These are phyloP conservation scores for Falco naumanni DNA, from an alignment of 2,797 vertebrate species.

Conservation along the genomic window DNA sequence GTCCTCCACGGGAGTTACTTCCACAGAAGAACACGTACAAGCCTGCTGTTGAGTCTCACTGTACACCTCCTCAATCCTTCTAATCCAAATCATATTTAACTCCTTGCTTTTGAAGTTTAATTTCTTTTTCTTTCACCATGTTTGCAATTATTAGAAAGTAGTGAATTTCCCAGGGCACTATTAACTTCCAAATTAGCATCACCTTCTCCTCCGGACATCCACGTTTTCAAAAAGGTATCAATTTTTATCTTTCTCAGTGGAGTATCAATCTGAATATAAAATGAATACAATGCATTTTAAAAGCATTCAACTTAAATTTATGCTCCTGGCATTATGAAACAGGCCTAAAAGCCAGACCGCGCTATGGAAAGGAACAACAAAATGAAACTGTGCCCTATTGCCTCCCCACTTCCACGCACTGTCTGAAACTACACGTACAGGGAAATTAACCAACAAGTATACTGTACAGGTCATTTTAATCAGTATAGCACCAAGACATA, in stretches of 20 bases:
- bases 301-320: background rate
- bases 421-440: background rate
- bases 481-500: background rate
- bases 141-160: background rate
- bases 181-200: background rate
- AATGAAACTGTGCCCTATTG: no score
- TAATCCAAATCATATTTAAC: background rate
- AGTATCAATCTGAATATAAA: background rate
- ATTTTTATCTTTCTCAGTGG: background rate
- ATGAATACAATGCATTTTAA: background rate
- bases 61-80: background rate
- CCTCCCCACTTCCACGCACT: background rate
- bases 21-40: background rate
- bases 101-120: background rate
- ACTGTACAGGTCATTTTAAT: background rate
- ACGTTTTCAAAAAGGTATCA: background rate
- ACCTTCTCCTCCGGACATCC: background rate
- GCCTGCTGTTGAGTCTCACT: background rate
- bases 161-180: background rate
- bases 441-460: background rate
- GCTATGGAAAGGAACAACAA: background rate
- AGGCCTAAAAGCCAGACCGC: background rate
- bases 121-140: background rate
- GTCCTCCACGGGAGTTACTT: background rate
- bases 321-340: background rate